Evolutionary conservation across 1,140 invertebrate species (phyloP).

Genomic region (Drosophila ambigua): DNA sequence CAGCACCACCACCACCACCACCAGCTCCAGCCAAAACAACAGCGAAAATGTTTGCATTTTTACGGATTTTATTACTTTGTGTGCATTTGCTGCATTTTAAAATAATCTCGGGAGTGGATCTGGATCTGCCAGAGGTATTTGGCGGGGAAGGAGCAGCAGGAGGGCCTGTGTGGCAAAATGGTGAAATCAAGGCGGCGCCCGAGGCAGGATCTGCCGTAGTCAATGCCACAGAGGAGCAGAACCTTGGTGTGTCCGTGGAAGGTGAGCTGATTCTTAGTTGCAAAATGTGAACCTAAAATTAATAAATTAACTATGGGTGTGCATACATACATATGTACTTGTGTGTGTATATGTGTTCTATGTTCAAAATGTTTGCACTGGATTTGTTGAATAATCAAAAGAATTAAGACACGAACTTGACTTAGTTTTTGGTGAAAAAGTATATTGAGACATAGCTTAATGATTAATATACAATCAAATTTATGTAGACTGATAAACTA

Average conservation of each 20-base stretch:
- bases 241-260: neutral
- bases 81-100: conserved; percentile 81
- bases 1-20: conserved; percentile 16
- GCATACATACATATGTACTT: too few relatives aligned
- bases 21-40: conserved; percentile 20
- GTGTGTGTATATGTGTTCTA: too few relatives aligned
- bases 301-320: too few relatives aligned
- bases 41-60: conserved; percentile 71
- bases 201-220: conserved; percentile 15
- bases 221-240: conserved; percentile 44
- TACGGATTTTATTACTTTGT: conserved; percentile 76
- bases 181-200: conserved; percentile 29
- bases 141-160: neutral
- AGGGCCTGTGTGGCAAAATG: conserved; percentile 20
- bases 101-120: conserved; percentile 56
- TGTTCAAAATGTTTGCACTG: neutral
- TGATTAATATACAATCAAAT: too few relatives aligned
- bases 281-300: neutral
- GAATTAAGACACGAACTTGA: conserved; percentile 50
- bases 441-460: too few relatives aligned
- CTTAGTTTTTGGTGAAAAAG: too few relatives aligned
- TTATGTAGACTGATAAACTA: too few relatives aligned
- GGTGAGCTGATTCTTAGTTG: conserved; percentile 23
- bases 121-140: conserved; percentile 50
- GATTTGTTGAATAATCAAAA: conserved; percentile 12